phyloP scores from a whole-genome alignment of 2,888 invertebrate genomes.

The Lithosia quadra region DNA sequence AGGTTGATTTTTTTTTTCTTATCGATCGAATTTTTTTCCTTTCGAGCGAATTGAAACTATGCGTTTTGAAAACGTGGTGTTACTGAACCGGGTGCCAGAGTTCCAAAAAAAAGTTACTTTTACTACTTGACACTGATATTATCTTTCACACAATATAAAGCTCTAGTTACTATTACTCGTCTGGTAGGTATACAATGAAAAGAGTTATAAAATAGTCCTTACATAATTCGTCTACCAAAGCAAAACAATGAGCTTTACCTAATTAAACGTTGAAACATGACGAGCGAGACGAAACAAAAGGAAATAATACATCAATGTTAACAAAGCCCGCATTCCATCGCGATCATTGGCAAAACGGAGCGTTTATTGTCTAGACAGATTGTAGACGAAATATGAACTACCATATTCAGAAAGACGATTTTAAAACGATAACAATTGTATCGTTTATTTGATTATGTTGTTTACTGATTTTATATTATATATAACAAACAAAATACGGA shows the following conservation, averaged over 20 bases:
- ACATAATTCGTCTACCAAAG: slow-evolving; percentile 11
- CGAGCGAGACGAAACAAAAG: slow-evolving; percentile 37
- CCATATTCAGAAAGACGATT: slow-evolving; percentile 33
- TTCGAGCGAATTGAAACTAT: too few relatives aligned
- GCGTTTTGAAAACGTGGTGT: too few relatives aligned
- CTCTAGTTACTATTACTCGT: too few relatives aligned
- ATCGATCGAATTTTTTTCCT: too few relatives aligned
- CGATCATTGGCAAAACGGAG: slow-evolving; percentile 56
- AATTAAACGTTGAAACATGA: slow-evolving; percentile 33
- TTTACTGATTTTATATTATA: background rate
- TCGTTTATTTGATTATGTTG: background rate
- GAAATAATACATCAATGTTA: slow-evolving; percentile 45
- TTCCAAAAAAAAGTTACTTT: too few relatives aligned
- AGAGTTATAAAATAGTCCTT: background rate
- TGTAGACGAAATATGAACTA: slow-evolving; percentile 50
- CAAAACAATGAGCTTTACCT: slow-evolving; percentile 27
- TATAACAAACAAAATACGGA: too few relatives aligned
- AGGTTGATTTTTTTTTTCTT: too few relatives aligned
- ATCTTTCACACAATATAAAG: too few relatives aligned
- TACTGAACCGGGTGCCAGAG: too few relatives aligned
- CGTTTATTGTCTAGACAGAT: slow-evolving; percentile 60
- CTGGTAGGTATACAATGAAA: background rate
- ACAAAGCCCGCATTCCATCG: slow-evolving; percentile 47
- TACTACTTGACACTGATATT: too few relatives aligned
- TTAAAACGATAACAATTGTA: slow-evolving; percentile 22